phyloP scores from a whole-genome alignment of 2,113 vertebrate species.

The Pica pica region DNA sequence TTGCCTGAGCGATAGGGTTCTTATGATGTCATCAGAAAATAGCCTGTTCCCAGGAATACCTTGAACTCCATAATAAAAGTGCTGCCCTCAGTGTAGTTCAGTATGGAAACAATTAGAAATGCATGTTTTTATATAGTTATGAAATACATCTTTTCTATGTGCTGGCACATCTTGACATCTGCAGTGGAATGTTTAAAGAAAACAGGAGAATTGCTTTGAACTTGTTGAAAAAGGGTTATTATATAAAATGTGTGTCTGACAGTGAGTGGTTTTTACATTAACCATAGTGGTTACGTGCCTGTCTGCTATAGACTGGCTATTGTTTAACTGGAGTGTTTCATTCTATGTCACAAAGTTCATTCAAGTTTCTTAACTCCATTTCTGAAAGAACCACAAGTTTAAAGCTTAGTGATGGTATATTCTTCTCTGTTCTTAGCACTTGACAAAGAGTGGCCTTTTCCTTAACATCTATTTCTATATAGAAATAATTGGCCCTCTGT shows the following conservation, averaged over 20 bases:
- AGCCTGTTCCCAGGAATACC: slow-evolving; percentile 48
- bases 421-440: neutral
- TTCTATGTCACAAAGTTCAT: neutral
- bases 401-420: neutral
- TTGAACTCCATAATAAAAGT: slow-evolving; percentile 54
- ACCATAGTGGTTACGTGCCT: neutral
- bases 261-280: neutral
- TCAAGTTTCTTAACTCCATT: neutral
- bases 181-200: neutral
- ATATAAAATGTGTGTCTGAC: slow-evolving; percentile 25
- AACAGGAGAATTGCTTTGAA: slow-evolving; percentile 42
- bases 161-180: slow-evolving; percentile 37
- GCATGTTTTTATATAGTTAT: neutral
- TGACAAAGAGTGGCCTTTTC: slow-evolving; percentile 4
- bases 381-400: neutral
- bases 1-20: slow-evolving; percentile 51
- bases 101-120: slow-evolving; percentile 35
- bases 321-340: neutral
- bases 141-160: slow-evolving; percentile 7
- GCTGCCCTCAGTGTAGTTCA: slow-evolving; percentile 10
- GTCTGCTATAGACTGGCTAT: neutral
- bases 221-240: slow-evolving; percentile 32
- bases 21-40: slow-evolving; percentile 59
- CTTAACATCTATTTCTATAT: neutral
- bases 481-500: neutral